phyloP scores from a whole-genome alignment of 2,113 vertebrate genomes.

The Nibea albiflora region DNA sequence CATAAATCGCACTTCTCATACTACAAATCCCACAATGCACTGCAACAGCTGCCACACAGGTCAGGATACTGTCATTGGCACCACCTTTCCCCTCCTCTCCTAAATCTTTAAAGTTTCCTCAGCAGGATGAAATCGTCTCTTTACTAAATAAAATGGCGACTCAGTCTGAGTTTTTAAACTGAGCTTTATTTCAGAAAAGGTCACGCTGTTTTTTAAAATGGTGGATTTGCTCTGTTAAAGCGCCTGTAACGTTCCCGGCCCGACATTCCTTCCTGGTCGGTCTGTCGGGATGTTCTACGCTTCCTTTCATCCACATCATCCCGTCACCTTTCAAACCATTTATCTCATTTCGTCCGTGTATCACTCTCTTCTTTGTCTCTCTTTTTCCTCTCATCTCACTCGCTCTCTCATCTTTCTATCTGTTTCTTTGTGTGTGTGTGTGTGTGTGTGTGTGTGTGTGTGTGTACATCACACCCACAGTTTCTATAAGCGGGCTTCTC shows the following conservation, averaged over 20 bases:
- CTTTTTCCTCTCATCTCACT: slow-evolving; percentile 17
- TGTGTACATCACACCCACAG: slow-evolving; percentile 64
- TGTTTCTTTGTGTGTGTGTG: neutral
- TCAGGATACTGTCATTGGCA: no score
- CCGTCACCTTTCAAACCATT: slow-evolving; percentile 3
- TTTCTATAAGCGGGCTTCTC: slow-evolving; percentile 54
- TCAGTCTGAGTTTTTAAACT: neutral
- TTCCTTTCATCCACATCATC: neutral
- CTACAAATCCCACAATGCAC: no score
- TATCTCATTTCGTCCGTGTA: neutral
- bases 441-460: slow-evolving; percentile 22
- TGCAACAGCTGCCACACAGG: no score
- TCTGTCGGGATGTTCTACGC: neutral
- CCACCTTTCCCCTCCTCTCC: no score
- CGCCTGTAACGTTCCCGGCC: neutral
- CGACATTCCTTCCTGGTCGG: neutral
- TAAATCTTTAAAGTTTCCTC: no score
- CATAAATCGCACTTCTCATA: no score
- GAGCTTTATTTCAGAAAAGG: neutral
- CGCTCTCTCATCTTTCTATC: slow-evolving; percentile 22
- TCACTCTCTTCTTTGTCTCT: neutral
- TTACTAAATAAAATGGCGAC: neutral
- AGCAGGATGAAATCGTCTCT: neutral
- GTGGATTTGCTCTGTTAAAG: neutral
- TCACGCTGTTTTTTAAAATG: neutral